These are phyloP conservation scores for Trisateles emortualis DNA, from an alignment of 2,888 invertebrate genomes.

Conservation along the genomic window DNA sequence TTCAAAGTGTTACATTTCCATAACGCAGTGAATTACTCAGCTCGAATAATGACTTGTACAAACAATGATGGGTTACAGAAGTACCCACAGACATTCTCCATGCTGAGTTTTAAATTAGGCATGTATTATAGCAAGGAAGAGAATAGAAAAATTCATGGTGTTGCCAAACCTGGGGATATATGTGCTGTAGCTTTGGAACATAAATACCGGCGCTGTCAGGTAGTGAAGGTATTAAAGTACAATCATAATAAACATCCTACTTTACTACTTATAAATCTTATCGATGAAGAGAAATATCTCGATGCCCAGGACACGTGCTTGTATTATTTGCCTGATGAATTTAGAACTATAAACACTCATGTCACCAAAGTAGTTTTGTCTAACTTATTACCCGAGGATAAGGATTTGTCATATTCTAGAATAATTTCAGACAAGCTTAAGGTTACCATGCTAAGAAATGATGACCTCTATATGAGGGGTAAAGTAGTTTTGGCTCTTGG, in stretches of 20 bases:
- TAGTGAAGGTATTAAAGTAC: constrained; percentile 74
- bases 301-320: constrained; percentile 72
- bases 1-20: constrained; percentile 87
- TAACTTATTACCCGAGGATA: constrained; percentile 73
- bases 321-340: constrained; percentile 82
- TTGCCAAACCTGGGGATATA: constrained; percentile 84
- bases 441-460: constrained; percentile 60
- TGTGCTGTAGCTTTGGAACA: constrained; percentile 84
- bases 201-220: constrained; percentile 85
- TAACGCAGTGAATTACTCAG: constrained; percentile 88
- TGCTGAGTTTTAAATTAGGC: constrained; percentile 71
- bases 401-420: constrained; percentile 73
- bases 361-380: constrained; percentile 70
- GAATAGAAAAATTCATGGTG: constrained; percentile 68
- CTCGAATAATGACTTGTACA: constrained; percentile 70
- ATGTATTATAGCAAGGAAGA: constrained; percentile 69
- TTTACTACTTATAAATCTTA: constrained; percentile 80
- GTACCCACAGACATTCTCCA: constrained; percentile 67
- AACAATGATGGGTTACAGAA: constrained; percentile 52
- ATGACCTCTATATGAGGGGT: constrained; percentile 74
- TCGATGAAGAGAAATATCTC: constrained; percentile 87
- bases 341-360: constrained; percentile 78
- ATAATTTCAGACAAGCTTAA: constrained; percentile 63
- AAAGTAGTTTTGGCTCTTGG: constrained; percentile 86
- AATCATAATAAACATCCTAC: constrained; percentile 64